Conservation (phyloP, 2,888 invertebrate species). For the Gisinianus flammeolus region DNA sequence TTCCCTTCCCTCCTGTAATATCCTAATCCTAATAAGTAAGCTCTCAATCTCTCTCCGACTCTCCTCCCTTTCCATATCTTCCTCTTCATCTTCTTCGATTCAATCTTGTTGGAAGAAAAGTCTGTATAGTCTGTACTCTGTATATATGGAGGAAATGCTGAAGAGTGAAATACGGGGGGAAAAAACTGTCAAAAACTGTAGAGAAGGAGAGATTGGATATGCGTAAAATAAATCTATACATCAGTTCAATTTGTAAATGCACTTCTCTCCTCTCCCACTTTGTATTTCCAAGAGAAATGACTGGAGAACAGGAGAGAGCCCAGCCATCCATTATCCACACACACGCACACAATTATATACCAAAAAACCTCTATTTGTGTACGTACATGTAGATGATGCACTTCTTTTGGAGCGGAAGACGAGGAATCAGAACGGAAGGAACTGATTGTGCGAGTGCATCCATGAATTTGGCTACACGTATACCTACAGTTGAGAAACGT, state of each 20-base stretch:
- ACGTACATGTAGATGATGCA: not conserved
- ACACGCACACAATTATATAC: not conserved
- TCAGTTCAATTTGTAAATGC: constrained; percentile 13
- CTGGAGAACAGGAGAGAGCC: not conserved
- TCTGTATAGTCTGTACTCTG: not conserved
- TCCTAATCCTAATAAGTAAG: not conserved
- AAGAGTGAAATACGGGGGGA: not conserved
- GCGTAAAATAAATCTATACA: not conserved
- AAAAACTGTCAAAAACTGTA: not conserved
- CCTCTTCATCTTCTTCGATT: not conserved
- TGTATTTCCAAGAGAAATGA: not conserved
- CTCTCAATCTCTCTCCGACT: not conserved
- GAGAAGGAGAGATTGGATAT: not conserved
- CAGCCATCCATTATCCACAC: not conserved
- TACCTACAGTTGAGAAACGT: constrained; percentile 7
- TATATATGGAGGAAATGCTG: not conserved
- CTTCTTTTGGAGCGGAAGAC: not conserved
- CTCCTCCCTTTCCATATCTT: not conserved
- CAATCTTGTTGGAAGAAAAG: not conserved
- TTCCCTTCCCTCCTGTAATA: not conserved
- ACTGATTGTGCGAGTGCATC: not conserved
- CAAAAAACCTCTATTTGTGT: not conserved
- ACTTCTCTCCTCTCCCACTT: not conserved
- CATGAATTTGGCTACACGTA: not conserved
- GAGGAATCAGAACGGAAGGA: not conserved